These are phyloP conservation scores for Oceanodroma leucorhoa DNA, from an alignment of 2,797 vertebrate genomes.

Conservation along the genomic window DNA sequence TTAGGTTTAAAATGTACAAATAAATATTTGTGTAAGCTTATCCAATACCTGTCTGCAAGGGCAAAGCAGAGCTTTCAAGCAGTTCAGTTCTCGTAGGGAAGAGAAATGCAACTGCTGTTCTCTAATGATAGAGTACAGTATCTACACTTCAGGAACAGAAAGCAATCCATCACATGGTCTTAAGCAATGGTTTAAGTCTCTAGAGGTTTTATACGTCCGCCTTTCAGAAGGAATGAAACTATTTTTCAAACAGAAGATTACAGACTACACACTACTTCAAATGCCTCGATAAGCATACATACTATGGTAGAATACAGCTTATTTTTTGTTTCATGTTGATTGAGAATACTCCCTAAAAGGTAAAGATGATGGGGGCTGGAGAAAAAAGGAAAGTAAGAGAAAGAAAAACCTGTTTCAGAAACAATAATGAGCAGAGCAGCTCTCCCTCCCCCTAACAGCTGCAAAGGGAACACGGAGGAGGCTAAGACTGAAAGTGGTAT, in stretches of 20 bases:
- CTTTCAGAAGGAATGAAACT: not conserved
- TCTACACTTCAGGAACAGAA: not conserved
- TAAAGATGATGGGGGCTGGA: not conserved
- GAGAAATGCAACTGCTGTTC: not conserved
- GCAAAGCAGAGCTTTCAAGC: not conserved
- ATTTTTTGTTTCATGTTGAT: not conserved
- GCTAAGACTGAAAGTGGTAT: not conserved
- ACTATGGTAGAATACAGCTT: not conserved
- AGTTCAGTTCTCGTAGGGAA: not conserved
- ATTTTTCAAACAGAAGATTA: not conserved
- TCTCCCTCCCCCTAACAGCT: not conserved
- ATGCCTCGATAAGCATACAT: not conserved
- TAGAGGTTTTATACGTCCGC: not conserved
- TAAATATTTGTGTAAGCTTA: not conserved
- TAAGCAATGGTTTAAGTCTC: not conserved
- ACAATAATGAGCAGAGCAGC: not conserved
- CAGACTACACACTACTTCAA: not conserved
- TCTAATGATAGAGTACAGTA: not conserved
- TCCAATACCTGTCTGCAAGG: not conserved
- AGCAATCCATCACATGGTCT: fast-evolving
- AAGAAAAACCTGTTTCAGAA: not conserved
- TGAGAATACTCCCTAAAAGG: not conserved
- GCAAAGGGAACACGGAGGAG: not conserved
- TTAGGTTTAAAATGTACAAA: not conserved
- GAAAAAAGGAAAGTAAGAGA: not conserved